Base-by-base conservation (phyloP, 2,888 invertebrate species). In the Seladonia tumulorum region DNA sequence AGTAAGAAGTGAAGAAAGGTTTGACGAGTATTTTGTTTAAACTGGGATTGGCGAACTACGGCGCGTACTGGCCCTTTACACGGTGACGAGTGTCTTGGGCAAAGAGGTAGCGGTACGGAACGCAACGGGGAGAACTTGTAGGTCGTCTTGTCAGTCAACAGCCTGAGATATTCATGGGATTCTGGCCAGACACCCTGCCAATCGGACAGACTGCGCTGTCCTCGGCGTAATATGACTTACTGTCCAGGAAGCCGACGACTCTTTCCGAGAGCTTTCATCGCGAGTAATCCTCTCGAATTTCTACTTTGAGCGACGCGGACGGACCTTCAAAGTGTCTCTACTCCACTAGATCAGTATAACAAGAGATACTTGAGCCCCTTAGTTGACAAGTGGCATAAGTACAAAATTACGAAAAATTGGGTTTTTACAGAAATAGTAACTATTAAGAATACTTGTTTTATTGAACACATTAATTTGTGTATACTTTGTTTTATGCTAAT, bases 81-180 rank as follows among this genome's bases (percentile, higher is more conserved):
- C 49, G 49, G 53, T 22, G 22, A 53, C 57, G 12, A 57, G 57
- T 57, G 57, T 12, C 57, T n/a, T 12, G 3, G n/a, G 57, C n/a
- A 12, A 57, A 57, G n/a, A 10, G 12, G 57, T 57, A n/a, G 10
- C 47, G 47, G 12, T 0, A 47, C 22, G 22, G 53, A n/a, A 57
- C 57, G 57, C n/a, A 57, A n/a, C 57, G 57, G 53, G 53, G n/a
- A 57, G n/a, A 57, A 57, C 57, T 57, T 57, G 89, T 88, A 91
- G 86, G 91, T 90, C 83, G 88, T 92, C 92, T 88, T 83, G 89
- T 90, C 89, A 88, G 89, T 90, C 91, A 90, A 90, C 90, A 86
- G 88, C 74, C 90, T 91, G 88, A 87, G 87, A 80, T 91, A 57
- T 57, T 57, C 57, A 57, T 57, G 57, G 57, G 57, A 57, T 57